These are phyloP conservation scores for Morbakka virulenta DNA, from an alignment of 30 jellyfish, hydroid and myxozoan genomes.

Conservation along the genomic window DNA sequence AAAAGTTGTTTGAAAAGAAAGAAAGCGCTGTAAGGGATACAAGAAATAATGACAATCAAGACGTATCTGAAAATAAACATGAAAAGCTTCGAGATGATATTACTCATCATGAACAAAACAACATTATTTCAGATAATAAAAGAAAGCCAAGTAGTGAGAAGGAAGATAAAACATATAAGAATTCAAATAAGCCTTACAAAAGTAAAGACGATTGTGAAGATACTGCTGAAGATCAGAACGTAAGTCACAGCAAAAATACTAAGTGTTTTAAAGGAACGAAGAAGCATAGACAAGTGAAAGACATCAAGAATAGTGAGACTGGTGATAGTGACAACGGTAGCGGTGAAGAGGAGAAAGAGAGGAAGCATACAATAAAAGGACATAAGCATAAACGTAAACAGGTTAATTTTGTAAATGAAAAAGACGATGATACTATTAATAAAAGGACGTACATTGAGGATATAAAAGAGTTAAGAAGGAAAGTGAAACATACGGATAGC, in stretches of 20 bases:
- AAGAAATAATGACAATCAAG: slow-evolving; percentile 8
- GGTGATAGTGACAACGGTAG: background rate
- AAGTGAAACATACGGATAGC: slow-evolving; percentile 27
- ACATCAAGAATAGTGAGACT: background rate
- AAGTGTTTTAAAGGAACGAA: too few species aligned
- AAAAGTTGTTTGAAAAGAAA: slow-evolving; percentile 26
- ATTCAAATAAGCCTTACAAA: background rate
- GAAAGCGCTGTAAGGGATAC: slow-evolving; percentile 23
- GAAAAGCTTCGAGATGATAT: too few species aligned
- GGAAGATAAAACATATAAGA: background rate
- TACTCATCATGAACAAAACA: background rate
- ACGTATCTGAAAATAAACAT: too few species aligned
- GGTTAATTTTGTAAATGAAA: too few species aligned
- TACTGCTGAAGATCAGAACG: too few species aligned
- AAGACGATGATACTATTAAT: too few species aligned
- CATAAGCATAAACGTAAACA: slow-evolving; percentile 1
- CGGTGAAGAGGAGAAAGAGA: background rate
- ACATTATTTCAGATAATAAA: background rate
- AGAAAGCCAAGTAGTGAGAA: background rate
- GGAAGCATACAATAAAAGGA: slow-evolving; percentile 21
- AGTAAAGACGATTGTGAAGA: too few species aligned
- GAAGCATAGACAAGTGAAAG: background rate
- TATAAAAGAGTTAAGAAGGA: too few species aligned
- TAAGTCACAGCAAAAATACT: too few species aligned
- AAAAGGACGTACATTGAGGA: too few species aligned